Conservation (phyloP, 2,113 vertebrate genomes). For the Embiotoca jacksoni region DNA sequence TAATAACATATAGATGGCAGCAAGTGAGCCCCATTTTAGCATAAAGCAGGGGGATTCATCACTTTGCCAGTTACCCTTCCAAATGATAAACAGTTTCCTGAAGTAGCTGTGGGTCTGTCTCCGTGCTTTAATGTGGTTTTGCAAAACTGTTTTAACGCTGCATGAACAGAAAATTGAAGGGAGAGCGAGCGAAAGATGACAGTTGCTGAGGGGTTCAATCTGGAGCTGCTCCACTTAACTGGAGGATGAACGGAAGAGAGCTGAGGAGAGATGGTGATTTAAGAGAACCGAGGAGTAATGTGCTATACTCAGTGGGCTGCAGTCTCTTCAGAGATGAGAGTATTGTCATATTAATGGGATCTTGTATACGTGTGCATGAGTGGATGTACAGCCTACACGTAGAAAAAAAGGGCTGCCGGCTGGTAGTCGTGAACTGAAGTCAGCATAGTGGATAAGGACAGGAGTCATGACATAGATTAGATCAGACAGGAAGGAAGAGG, state of each 20-base stretch:
- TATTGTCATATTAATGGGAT: constrained; percentile 49
- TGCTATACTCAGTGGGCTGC: constrained; percentile 37
- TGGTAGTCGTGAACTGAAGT: not conserved
- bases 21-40: not conserved
- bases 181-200: constrained; percentile 52
- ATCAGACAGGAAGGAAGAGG: constrained; percentile 7
- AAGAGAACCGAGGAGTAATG: constrained; percentile 61
- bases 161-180: constrained; percentile 56
- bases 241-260: constrained; percentile 68
- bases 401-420: not conserved
- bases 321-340: constrained; percentile 43
- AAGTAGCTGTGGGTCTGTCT: constrained; percentile 39
- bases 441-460: constrained; percentile 7
- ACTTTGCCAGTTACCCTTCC: constrained; percentile 35
- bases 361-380: constrained; percentile 4
- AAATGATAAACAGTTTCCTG: constrained; percentile 20
- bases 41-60: constrained; percentile 9
- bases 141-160: constrained; percentile 57
- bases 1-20: not conserved
- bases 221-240: constrained; percentile 71
- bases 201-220: constrained; percentile 69
- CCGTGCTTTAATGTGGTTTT: constrained; percentile 55
- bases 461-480: constrained; percentile 24
- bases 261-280: constrained; percentile 60
- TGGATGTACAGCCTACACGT: not conserved